phyloP scores from a whole-genome alignment of 2,888 invertebrate genomes.

The Conus canariensis region DNA sequence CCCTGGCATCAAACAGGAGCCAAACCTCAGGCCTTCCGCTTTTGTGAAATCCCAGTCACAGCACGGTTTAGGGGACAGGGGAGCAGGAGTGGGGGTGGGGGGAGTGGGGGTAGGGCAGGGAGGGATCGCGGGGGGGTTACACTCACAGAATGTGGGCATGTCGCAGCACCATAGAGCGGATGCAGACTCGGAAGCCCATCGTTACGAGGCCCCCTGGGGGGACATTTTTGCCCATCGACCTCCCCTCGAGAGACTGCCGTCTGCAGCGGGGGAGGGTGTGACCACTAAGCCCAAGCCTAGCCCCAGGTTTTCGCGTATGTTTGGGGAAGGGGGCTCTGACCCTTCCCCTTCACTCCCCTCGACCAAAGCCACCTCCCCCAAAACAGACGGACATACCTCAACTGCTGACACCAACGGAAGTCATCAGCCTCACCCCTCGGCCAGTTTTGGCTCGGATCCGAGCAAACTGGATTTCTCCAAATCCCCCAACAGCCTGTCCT shows the following conservation, averaged over 20 bases:
- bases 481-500: constrained; percentile 49
- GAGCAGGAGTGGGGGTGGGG: background rate
- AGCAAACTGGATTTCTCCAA: constrained; percentile 35
- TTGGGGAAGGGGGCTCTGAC: constrained; percentile 59
- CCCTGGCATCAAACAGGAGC: constrained; percentile 69
- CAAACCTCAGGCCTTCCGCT: constrained; percentile 73
- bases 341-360: background rate
- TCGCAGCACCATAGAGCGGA: constrained; percentile 73
- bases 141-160: constrained; percentile 66
- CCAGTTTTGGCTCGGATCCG: constrained; percentile 2
- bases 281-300: constrained; percentile 68
- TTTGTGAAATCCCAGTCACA: constrained; percentile 75
- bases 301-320: constrained; percentile 70
- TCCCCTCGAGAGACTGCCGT: background rate
- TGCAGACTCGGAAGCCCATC: constrained; percentile 46
- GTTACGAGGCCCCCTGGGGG: constrained; percentile 43
- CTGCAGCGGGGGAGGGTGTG: constrained; percentile 28
- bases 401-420: constrained; percentile 20
- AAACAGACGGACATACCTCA: background rate
- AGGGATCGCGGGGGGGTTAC: constrained; percentile 39
- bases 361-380: background rate
- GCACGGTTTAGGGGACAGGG: constrained; percentile 63
- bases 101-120: constrained; percentile 23
- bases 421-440: background rate
- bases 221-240: constrained; percentile 12